phyloP scores from a whole-genome alignment of 1,140 invertebrate genomes.

The Aleiodes sp. region DNA sequence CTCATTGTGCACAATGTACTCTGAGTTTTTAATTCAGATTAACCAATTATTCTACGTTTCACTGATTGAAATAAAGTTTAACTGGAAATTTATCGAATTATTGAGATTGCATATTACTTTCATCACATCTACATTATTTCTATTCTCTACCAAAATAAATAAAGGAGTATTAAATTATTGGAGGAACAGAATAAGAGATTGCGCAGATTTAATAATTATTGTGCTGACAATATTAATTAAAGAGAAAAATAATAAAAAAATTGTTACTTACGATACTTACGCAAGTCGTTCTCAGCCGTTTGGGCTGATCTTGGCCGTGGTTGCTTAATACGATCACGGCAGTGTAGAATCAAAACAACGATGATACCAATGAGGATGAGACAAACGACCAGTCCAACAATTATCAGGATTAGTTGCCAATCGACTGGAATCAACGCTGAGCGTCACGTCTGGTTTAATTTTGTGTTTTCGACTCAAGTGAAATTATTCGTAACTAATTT shows the following conservation, averaged over 20 bases:
- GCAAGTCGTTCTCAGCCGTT: slow-evolving; percentile 62
- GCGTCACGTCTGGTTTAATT: slow-evolving; percentile 57
- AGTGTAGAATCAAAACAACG: slow-evolving; percentile 67
- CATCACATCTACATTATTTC: too few species aligned
- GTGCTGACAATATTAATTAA: slow-evolving; percentile 13
- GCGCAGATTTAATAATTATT: too few species aligned
- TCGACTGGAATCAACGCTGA: slow-evolving; percentile 67
- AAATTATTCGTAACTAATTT: slow-evolving; percentile 23
- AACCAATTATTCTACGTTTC: too few species aligned
- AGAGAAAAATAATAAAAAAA: slow-evolving; percentile 7
- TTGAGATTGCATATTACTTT: too few species aligned
- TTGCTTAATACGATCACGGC: slow-evolving; percentile 66
- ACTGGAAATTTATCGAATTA: too few species aligned
- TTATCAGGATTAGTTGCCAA: slow-evolving; percentile 68
- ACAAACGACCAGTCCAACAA: slow-evolving; percentile 66
- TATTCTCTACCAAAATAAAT: too few species aligned
- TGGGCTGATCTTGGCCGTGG: slow-evolving; percentile 60
- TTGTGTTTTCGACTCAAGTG: slow-evolving; percentile 37
- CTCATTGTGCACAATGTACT: too few species aligned
- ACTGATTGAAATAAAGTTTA: too few species aligned
- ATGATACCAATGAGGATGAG: slow-evolving; percentile 67
- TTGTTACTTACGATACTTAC: slow-evolving; percentile 51
- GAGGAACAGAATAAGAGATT: too few species aligned
- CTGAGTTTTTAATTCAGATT: too few species aligned
- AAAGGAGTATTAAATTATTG: too few species aligned